phyloP scores from a whole-genome alignment of 2,113 vertebrate species.

The Urocynchramus pylzowi region DNA sequence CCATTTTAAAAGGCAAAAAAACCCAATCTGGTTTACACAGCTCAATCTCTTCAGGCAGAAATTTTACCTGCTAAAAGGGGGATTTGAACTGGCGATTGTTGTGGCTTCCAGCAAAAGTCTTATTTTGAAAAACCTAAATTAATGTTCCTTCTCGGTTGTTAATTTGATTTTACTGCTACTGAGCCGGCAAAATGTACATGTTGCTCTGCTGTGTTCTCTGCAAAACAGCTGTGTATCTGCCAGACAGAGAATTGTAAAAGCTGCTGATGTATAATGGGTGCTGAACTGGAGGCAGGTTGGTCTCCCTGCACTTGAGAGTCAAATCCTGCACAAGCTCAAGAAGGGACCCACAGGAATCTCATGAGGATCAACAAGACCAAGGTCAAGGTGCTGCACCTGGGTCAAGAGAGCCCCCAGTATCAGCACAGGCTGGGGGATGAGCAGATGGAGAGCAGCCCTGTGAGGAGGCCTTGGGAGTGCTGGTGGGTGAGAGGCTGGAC shows the following conservation, averaged over 20 bases:
- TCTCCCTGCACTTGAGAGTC: background rate
- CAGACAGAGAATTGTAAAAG: background rate
- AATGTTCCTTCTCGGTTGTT: background rate
- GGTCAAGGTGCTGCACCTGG: background rate
- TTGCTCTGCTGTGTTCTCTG: background rate
- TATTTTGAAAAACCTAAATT: slow-evolving; percentile 24
- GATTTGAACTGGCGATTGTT: background rate
- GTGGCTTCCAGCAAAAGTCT: slow-evolving; percentile 8
- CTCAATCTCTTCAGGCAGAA: background rate
- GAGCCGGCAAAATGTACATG: background rate
- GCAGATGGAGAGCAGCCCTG: background rate
- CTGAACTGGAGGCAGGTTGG: background rate
- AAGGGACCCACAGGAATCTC: rapidly evolving
- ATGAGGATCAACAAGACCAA: rapidly evolving
- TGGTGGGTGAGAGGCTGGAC: background rate
- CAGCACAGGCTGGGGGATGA: background rate
- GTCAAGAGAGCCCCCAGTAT: rapidly evolving
- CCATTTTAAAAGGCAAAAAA: background rate
- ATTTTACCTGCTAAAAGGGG: background rate
- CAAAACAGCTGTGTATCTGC: background rate
- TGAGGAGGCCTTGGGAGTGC: background rate
- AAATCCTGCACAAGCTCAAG: background rate
- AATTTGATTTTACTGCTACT: slow-evolving; percentile 36
- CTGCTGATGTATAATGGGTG: background rate
- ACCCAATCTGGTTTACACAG: background rate